Evolutionary conservation across 2,113 vertebrate genomes (phyloP).

Genomic region (Carollia perspicillata): DNA sequence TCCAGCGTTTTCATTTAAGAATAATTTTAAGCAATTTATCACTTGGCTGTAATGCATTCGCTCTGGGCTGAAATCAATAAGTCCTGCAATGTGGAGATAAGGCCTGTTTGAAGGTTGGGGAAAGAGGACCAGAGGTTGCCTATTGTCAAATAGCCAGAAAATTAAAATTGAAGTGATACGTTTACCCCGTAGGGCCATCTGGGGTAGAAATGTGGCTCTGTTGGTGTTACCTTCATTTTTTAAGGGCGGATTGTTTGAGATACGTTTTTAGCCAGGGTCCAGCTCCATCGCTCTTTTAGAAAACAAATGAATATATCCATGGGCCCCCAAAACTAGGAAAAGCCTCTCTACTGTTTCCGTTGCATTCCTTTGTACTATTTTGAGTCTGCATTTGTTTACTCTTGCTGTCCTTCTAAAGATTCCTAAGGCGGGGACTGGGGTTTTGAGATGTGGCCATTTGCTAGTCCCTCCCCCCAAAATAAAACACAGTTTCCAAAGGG

Average conservation of each 20-base stretch:
- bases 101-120: conserved; percentile 59
- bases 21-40: conserved; percentile 77
- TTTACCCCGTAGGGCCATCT: conserved; percentile 44
- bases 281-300: neutral
- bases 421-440: neutral
- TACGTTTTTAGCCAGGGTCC: neutral
- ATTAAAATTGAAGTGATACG: conserved; percentile 56
- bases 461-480: conserved; percentile 21
- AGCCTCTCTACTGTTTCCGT: neutral
- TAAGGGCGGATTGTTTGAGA: conserved; percentile 19
- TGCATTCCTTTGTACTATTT: neutral
- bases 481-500: conserved; percentile 42
- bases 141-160: conserved; percentile 69
- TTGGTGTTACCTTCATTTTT: conserved; percentile 6
- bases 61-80: conserved; percentile 68
- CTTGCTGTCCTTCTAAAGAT: neutral
- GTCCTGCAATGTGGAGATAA: conserved; percentile 73
- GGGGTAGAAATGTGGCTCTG: neutral
- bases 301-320: neutral
- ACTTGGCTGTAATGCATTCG: conserved; percentile 68
- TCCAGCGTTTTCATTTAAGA: conserved; percentile 67
- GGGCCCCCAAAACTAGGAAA: neutral
- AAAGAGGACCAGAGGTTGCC: conserved; percentile 52
- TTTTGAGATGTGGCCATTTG: conserved; percentile 13
- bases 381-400: neutral